phyloP scores from a whole-genome alignment of 2,888 invertebrate species.

The Spodoptera littoralis region DNA sequence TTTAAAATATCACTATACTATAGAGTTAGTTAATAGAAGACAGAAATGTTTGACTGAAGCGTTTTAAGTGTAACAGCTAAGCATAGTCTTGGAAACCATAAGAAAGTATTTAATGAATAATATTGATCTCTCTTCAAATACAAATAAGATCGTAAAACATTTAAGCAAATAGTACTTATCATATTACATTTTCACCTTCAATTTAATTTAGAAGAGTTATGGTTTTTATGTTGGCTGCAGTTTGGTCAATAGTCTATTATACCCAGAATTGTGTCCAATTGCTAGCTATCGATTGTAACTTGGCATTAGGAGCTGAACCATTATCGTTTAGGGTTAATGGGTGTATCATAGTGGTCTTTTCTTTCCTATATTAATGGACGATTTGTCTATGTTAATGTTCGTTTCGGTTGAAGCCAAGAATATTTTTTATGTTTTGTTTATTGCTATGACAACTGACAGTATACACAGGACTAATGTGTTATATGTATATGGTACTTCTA shows the following conservation, averaged over 20 bases:
- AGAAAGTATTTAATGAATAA: too few species aligned
- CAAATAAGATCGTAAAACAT: too few species aligned
- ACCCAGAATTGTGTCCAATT: conserved; percentile 28
- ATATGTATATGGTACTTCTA: too few species aligned
- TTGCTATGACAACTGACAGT: conserved; percentile 20
- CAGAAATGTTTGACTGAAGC: too few species aligned
- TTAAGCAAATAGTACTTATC: too few species aligned
- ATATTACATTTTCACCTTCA: too few species aligned
- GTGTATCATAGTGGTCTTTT: conserved; percentile 37
- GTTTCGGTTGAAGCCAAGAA: conserved; percentile 12
- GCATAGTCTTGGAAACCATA: too few species aligned
- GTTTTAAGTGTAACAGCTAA: too few species aligned
- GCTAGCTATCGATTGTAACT: conserved; percentile 35
- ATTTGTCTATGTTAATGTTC: conserved; percentile 18
- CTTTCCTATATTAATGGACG: conserved; percentile 27
- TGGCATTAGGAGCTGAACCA: conserved; percentile 34
- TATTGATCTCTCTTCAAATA: too few species aligned
- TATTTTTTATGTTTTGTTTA: conserved; percentile 14
- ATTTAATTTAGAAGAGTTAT: neutral
- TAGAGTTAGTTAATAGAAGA: too few species aligned
- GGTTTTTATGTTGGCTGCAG: conserved; percentile 28
- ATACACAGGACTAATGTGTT: conserved; percentile 16
- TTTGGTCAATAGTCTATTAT: conserved; percentile 15
- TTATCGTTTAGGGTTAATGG: conserved; percentile 42
- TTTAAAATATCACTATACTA: too few species aligned